phyloP scores from a whole-genome alignment of 2,113 vertebrate species.

The Cochlearius cochlearius region DNA sequence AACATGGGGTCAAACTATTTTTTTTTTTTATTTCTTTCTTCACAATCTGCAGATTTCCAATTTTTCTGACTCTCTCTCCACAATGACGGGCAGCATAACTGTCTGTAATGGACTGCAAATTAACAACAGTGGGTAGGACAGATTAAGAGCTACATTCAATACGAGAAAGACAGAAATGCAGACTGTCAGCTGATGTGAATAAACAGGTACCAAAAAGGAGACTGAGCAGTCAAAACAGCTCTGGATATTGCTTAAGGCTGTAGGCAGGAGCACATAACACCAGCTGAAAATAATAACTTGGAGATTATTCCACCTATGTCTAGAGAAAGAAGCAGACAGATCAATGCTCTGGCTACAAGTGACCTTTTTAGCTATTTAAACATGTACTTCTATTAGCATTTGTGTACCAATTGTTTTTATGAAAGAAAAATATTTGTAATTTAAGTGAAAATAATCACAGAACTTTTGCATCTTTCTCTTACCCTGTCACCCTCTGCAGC shows the following conservation, averaged over 20 bases:
- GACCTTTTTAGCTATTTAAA: constrained; percentile 40
- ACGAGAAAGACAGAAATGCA: neutral
- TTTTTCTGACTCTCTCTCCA: neutral
- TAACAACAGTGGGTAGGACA: neutral
- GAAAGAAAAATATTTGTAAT: neutral
- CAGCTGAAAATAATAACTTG: neutral
- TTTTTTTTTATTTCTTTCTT: neutral
- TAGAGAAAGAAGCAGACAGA: constrained; percentile 12
- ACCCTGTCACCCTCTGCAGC: neutral
- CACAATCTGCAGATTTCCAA: neutral
- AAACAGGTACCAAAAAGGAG: neutral
- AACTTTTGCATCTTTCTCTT: neutral
- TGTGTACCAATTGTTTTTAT: neutral
- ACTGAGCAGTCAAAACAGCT: neutral
- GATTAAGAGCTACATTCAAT: neutral
- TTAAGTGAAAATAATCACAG: neutral
- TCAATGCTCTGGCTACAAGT: constrained; percentile 27
- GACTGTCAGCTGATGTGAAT: neutral
- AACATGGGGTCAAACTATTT: neutral
- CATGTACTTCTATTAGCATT: neutral
- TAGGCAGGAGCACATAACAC: neutral
- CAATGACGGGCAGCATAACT: neutral
- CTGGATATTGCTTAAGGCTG: neutral
- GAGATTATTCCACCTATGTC: neutral
- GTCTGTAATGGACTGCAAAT: neutral